These are phyloP conservation scores for Rhizoglyphus robini DNA, from an alignment of 1,140 invertebrate species.

Conservation along the genomic window DNA sequence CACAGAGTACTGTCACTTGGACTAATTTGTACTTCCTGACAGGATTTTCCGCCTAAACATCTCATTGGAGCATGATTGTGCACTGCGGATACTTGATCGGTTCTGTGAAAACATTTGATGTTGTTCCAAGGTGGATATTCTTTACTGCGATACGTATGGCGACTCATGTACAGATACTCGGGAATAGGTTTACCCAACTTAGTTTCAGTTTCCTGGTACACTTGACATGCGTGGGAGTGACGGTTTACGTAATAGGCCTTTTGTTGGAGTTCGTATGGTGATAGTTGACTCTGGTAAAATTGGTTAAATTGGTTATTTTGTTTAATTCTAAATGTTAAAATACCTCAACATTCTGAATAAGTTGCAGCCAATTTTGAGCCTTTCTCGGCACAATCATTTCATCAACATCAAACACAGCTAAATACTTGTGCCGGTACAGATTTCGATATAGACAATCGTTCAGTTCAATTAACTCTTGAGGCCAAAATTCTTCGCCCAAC, in stretches of 20 bases:
- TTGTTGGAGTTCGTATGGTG: background rate
- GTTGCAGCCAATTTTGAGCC: background rate
- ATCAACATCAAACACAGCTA: conserved; percentile 74
- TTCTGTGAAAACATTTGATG: conserved; percentile 84
- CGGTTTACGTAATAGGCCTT: background rate
- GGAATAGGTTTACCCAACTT: conserved; percentile 50
- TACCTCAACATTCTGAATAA: background rate
- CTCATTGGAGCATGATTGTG: conserved; percentile 84
- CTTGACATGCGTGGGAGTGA: conserved; percentile 3
- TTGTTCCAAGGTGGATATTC: conserved; percentile 83
- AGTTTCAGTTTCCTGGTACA: conserved; percentile 20
- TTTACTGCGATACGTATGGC: conserved; percentile 71
- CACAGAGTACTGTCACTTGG: background rate
- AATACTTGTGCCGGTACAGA: conserved; percentile 62
- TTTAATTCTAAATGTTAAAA: background rate
- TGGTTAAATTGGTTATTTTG: background rate
- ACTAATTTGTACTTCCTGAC: background rate
- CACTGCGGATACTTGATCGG: conserved; percentile 65
- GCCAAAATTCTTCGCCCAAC: background rate
- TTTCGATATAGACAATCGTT: conserved; percentile 82
- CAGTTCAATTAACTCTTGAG: conserved; percentile 40
- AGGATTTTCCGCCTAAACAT: conserved; percentile 41
- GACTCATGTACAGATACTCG: conserved; percentile 79
- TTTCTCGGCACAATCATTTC: conserved; percentile 62
- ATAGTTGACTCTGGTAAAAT: background rate